Evolutionary conservation across 2,113 vertebrate genomes (phyloP).

Genomic region (Plecotus auritus): DNA sequence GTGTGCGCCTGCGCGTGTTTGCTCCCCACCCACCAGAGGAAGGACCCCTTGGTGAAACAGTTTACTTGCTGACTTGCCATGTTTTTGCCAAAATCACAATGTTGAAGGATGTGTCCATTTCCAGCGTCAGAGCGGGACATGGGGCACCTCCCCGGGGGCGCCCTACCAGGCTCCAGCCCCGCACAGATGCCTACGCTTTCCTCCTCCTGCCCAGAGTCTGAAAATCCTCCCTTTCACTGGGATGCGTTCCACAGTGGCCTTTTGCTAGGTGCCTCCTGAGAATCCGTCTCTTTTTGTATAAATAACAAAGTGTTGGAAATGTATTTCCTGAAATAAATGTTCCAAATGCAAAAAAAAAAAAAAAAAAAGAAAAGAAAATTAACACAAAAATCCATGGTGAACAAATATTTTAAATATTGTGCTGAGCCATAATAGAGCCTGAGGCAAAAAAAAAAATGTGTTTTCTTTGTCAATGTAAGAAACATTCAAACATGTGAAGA

Average conservation of each 20-base stretch:
- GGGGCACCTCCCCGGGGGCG: neutral
- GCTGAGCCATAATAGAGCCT: too few species aligned
- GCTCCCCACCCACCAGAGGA: neutral
- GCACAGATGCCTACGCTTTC: constrained; percentile 56
- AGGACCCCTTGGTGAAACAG: constrained; percentile 46
- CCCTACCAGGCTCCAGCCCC: constrained; percentile 7
- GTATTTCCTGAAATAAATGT: constrained; percentile 95
- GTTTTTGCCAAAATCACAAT: constrained; percentile 80
- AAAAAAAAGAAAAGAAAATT: too few species aligned
- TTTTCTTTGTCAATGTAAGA: too few species aligned
- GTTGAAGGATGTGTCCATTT: constrained; percentile 57
- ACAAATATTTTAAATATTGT: too few species aligned
- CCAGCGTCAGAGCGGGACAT: constrained; percentile 45
- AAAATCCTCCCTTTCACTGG: constrained; percentile 17
- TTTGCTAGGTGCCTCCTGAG: constrained; percentile 88
- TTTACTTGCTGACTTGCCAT: constrained; percentile 81
- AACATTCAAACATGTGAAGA: too few species aligned
- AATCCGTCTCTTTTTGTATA: constrained; percentile 88
- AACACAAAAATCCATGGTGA: too few species aligned
- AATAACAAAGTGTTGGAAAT: constrained; percentile 92
- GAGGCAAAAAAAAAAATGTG: too few species aligned
- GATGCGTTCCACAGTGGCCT: constrained; percentile 73
- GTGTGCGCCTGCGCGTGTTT: accelerated
- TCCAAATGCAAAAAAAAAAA: too few species aligned
- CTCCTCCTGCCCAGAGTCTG: constrained; percentile 60